Conservation (phyloP, 2,797 vertebrate species). For the Acanthurus lineatus region DNA sequence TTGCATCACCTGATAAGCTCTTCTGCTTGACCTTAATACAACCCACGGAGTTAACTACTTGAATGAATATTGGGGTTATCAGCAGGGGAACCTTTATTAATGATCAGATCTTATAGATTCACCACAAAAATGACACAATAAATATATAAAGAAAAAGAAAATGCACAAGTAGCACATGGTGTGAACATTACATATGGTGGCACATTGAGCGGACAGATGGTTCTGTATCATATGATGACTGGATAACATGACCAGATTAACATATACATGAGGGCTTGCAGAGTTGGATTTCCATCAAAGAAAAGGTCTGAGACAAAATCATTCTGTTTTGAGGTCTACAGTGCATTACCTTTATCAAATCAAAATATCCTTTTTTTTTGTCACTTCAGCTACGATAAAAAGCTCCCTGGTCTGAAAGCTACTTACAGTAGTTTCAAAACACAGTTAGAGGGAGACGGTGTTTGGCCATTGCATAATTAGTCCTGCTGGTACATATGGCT, state of each 20-base stretch:
- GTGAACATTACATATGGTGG: conserved; percentile 18
- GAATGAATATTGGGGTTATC: too few relatives aligned
- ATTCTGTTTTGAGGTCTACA: background rate
- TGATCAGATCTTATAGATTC: too few relatives aligned
- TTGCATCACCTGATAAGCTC: too few relatives aligned
- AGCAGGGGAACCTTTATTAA: too few relatives aligned
- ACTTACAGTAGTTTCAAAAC: conserved; percentile 15
- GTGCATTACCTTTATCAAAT: conserved; percentile 20
- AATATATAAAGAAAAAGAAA: conserved; percentile 2
- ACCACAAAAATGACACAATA: conserved; percentile 1
- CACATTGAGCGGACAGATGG: conserved; percentile 45
- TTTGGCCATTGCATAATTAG: conserved; percentile 45
- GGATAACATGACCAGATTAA: conserved; percentile 39
- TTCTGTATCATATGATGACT: conserved; percentile 31
- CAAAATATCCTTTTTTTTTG: conserved; percentile 8
- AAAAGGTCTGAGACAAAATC: conserved; percentile 19
- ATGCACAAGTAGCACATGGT: background rate
- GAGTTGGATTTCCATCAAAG: conserved; percentile 53
- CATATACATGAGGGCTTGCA: conserved; percentile 42
- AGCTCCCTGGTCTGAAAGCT: conserved; percentile 21
- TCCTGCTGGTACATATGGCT: conserved; percentile 29
- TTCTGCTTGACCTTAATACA: too few relatives aligned
- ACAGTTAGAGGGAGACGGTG: conserved; percentile 22
- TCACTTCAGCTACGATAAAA: conserved; percentile 2
- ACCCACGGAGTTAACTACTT: too few relatives aligned